Evolutionary conservation across 2,113 vertebrate genomes (phyloP), one percentile per base, ranked within the genome.

Genomic region (Dinomys branickii): DNA sequence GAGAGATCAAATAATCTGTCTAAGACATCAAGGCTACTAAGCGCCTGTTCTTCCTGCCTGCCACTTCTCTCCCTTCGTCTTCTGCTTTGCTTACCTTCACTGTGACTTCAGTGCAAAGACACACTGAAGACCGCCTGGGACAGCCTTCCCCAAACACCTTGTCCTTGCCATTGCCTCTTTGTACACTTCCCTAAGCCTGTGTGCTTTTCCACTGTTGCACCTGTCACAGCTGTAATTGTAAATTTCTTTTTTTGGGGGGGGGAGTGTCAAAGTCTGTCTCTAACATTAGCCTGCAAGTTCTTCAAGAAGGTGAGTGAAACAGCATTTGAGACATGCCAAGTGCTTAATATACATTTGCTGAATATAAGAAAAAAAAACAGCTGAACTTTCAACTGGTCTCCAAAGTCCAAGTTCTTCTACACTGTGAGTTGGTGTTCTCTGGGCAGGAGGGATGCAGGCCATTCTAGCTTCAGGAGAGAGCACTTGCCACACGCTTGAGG

Each of bases 81-180:
- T 54, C 41, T 11, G 41, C 30, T 77, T 28, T 59, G 56, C 44
- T 35, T 80, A 28, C 58, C 30, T 82, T 33, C 24, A 19, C 54
- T 67, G 61, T 52, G 78, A 59, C 44, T 75, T 78, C 35, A 65
- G 2, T 17, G 38, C 54, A 56, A 56, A 73, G 44, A 44, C 2
- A 65, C 61, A 59, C 22, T 44, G n/a, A n/a, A n/a, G n/a, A n/a
- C n/a, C 44, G 14, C 38, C 63, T 56, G 4, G 85, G 56, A 33
- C 58, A 50, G 65, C 1, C 59, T 58, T 63, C 28, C 16, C 12
- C 20, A 54, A 22, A 17, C 4, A 33, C 26, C 35, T 38, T 5
- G 16, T 16, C 17, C 26, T 13, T 28, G 58, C 5, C 61, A 2
- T 6, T 4, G 1, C 1, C 12, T 22, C 1, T 5, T 5, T 5